These are phyloP conservation scores for Sebastes baramenuke DNA, from an alignment of 2,797 vertebrate species.

Conservation along the genomic window DNA sequence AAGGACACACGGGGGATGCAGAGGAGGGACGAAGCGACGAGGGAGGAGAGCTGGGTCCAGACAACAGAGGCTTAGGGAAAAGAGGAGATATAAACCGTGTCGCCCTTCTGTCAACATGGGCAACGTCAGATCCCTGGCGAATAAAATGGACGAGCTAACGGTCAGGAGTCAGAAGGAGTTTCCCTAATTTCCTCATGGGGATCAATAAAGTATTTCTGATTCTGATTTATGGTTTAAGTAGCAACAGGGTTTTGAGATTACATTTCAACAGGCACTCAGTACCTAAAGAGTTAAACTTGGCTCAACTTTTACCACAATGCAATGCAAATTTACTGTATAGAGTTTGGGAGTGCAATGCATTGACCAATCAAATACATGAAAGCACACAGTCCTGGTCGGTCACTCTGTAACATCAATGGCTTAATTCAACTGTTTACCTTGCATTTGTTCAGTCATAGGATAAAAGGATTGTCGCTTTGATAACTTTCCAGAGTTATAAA, in stretches of 20 bases:
- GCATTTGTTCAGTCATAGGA: background rate
- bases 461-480: background rate
- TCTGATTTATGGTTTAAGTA: background rate
- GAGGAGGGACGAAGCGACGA: too few relatives aligned
- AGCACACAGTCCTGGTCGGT: background rate
- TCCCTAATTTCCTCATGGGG: too few relatives aligned
- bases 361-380: background rate
- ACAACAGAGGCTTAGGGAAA: too few relatives aligned
- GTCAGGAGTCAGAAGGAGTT: too few relatives aligned
- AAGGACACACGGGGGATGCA: too few relatives aligned
- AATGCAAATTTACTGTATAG: background rate
- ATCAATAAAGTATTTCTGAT: too few relatives aligned
- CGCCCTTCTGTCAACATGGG: too few relatives aligned
- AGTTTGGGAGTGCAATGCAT: background rate
- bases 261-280: constrained; percentile 1
- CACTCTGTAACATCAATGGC: background rate
- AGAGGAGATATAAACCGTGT: too few relatives aligned
- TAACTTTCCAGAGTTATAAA: background rate
- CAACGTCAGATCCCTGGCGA: too few relatives aligned
- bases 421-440: background rate
- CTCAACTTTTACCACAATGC: background rate
- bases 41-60: too few relatives aligned
- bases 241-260: background rate
- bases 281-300: background rate
- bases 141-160: too few relatives aligned